Conservation (phyloP, 2,797 vertebrate species). For the Emydoidea blandingii region DNA sequence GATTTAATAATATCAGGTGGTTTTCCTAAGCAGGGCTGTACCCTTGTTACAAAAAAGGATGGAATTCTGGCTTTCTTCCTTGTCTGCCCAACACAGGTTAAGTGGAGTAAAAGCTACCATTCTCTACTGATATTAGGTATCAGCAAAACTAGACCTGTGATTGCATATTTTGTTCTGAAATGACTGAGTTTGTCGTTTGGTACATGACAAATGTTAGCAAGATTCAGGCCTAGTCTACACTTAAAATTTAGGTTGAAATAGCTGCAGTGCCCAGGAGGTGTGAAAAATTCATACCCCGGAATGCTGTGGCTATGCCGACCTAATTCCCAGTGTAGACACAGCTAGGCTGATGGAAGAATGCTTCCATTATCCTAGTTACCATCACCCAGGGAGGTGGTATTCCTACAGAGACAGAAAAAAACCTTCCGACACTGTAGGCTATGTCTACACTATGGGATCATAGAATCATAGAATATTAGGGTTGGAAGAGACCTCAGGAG, state of each 20-base stretch:
- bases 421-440: neutral
- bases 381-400: neutral
- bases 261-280: neutral
- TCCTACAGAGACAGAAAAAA: neutral
- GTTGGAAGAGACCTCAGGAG: no score
- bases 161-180: neutral
- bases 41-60: neutral
- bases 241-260: no score
- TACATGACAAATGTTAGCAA: neutral
- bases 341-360: neutral
- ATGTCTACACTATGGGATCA: neutral
- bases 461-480: no score
- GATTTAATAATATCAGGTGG: neutral
- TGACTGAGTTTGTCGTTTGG: neutral
- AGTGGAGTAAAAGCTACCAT: neutral
- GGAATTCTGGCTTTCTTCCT: neutral
- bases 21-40: rapidly evolving
- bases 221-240: neutral
- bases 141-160: neutral
- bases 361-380: neutral
- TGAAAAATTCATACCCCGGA: neutral
- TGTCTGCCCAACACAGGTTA: rapidly evolving
- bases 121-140: neutral
- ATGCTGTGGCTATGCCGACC: no score
- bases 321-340: no score